phyloP scores from a whole-genome alignment of 2,888 invertebrate genomes.

The Athripsodes cinereus region DNA sequence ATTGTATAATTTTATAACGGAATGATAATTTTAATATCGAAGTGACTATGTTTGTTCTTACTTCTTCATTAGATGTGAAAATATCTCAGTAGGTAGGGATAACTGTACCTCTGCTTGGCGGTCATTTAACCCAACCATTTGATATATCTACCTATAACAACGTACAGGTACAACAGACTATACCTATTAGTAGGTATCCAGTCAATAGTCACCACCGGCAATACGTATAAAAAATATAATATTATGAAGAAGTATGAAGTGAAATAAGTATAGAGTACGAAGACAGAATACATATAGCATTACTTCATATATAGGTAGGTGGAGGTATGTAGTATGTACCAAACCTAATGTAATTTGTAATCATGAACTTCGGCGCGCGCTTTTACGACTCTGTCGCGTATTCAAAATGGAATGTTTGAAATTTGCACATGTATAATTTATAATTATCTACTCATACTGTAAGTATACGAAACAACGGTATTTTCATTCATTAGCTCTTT shows the following conservation, averaged over 20 bases:
- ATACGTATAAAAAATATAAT: no score
- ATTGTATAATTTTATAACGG: not conserved
- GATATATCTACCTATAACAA: conserved; percentile 16
- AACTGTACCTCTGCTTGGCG: conserved; percentile 25
- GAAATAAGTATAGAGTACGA: no score
- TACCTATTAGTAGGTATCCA: not conserved
- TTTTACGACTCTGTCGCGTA: not conserved
- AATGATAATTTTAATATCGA: not conserved
- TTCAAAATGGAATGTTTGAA: conserved; percentile 19
- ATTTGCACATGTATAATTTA: conserved; percentile 13
- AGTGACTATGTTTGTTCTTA: not conserved
- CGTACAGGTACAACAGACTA: not conserved
- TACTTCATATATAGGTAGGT: no score
- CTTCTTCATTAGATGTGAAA: conserved; percentile 18
- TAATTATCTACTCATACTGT: no score
- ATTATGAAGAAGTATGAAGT: no score
- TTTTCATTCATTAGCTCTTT: conserved; percentile 13
- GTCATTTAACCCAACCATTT: conserved; percentile 26
- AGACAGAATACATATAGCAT: no score
- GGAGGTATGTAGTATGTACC: not conserved
- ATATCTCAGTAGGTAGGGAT: conserved; percentile 27
- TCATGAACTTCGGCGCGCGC: conserved; percentile 2
- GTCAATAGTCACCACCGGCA: no score
- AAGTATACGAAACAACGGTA: conserved; percentile 20
- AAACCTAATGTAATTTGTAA: not conserved